Evolutionary conservation across 2,797 vertebrate species (phyloP), one percentile per base, ranked within the genome.

Genomic region (Urosaurus nigricauda): DNA sequence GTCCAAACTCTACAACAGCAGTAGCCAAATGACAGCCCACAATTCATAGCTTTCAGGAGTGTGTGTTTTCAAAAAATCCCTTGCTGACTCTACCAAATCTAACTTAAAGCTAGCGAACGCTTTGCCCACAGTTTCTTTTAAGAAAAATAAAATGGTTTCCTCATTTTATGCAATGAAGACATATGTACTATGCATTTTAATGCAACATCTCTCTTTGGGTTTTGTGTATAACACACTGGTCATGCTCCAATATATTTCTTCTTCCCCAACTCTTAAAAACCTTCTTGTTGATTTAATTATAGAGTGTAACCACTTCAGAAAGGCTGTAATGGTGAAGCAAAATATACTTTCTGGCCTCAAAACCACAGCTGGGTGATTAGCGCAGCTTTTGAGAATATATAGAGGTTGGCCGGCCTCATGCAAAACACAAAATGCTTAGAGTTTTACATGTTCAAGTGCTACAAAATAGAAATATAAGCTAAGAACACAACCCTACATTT

Each of bases 211-310:
- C 56, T 63, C 29, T 43, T 58, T 56, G 17, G 16, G 56, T 63
- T 29, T 43, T 65, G 63, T 63, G 7, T 86, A 5, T 51, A 78
- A 35, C n/a, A 35, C 60, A 32, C 40, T 73, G 40, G 86, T 58
- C 17, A 73, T 56, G 37, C 35, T 40, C 29, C 26, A 21, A 32
- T 53, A 47, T 24, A 80, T 81, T 80, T 71, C 35, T 9, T 24
- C 37, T 47, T 56, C 7, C 21, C 5, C 17, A 37, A 26, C n/a
- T 70, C 26, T 53, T n/a, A 75, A 79, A 86, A 12, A 3, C 37
- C 35, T 81, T 81, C 2, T 40, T 71, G 47, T 19, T 58, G 26
- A 58, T 87, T 87, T 87, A 37, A 60, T 60, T 81, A 58, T 71
- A 47, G 6, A 60, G 21, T 81, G 65, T 40, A 53, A 74, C 0